Evolutionary conservation across 2,113 vertebrate species (phyloP), one percentile per base, ranked within the genome.

Genomic region (Naja naja): DNA sequence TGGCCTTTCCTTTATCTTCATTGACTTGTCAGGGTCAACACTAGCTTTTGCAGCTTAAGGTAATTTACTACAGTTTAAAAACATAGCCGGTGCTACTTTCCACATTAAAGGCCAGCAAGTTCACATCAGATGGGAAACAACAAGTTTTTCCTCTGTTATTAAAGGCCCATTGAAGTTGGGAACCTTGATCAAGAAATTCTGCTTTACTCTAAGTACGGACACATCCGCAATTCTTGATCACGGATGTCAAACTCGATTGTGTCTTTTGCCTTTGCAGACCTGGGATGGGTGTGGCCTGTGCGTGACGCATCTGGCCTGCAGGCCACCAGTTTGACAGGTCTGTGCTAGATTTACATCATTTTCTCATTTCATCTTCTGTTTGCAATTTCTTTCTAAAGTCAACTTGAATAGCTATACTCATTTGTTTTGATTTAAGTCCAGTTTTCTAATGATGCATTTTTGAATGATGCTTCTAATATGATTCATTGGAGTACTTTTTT

Each of bases 71-170:
- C 22, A 25, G 5, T 69, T 92, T 88, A 54, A 88, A 52, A 69
- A 69, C 58, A 64, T 4, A 43, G 58, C 25, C n/a, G 6, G 86
- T 49, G 43, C 30, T 58, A 87, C n/a, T 88, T 88, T 88, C 58
- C 69, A 69, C 91, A 30, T 54, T 49, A 74, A 92, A 69, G n/a
- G n/a, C 34, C 56, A 53, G 11, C 43, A 60, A 69, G 86, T 88
- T 92, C 45, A 88, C 58, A 88, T 92, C 91, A 81, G 34, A 30
- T 88, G 49, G 60, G 52, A 81, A 81, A 55, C 49, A 89, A 81
- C 54, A 88, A 81, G 34, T 16, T 43, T 88, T 81, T 25, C 10
- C 25, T 49, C 56, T 10, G 2, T 27, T 39, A 92, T 56, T 89
- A 89, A 85, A 89, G 25, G 22, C 20, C 25, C 89, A 89, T 85